Evolutionary conservation across 2,888 invertebrate species (phyloP).

Genomic region (Anthoptus insignis): DNA sequence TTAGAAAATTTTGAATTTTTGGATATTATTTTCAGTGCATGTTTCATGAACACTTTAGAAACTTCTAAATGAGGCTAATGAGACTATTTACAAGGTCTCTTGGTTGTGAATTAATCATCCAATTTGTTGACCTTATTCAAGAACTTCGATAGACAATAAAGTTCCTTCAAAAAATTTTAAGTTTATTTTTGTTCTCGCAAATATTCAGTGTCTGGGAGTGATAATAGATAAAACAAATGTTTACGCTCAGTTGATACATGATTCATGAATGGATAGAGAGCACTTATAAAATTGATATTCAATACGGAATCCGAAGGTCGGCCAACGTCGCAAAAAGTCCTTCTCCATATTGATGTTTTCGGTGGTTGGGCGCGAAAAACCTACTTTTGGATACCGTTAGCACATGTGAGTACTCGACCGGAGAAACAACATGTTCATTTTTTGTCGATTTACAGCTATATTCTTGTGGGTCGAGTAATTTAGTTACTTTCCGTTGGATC

Average conservation of each 20-base stretch:
- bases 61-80: too few relatives aligned
- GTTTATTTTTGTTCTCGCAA: not conserved
- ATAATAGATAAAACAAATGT: conserved; percentile 22
- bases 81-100: not conserved
- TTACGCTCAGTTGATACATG: conserved; percentile 13
- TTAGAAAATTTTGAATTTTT: too few relatives aligned
- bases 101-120: not conserved
- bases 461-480: conserved; percentile 15
- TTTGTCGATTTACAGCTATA: conserved; percentile 69
- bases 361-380: conserved; percentile 44
- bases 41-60: too few relatives aligned
- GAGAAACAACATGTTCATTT: conserved; percentile 56
- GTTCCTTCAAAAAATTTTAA: not conserved
- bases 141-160: not conserved
- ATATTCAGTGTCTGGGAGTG: conserved; percentile 4
- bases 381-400: conserved; percentile 63
- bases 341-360: conserved; percentile 41
- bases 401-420: conserved; percentile 60
- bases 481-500: conserved; percentile 18
- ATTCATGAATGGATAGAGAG: conserved; percentile 18
- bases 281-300: conserved; percentile 36
- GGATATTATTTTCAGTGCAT: too few relatives aligned
- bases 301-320: conserved; percentile 35
- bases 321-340: conserved; percentile 19
- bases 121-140: not conserved